Evolutionary conservation across 2,888 invertebrate species (phyloP).

Genomic region (Lobophora halterata): DNA sequence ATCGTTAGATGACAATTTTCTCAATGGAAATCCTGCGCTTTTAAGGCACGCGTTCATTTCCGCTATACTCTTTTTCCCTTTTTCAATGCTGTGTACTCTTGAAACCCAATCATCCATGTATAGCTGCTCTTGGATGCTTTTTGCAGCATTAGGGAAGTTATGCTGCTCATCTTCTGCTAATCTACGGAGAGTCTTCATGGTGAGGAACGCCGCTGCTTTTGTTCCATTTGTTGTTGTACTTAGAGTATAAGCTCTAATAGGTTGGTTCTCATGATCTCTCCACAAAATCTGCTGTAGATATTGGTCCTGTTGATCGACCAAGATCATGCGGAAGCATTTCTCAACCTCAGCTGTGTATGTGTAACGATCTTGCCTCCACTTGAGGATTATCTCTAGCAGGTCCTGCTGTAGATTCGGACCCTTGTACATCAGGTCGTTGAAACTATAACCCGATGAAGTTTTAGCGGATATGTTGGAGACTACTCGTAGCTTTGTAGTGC

Average conservation of each 20-base stretch:
- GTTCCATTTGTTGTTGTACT: neutral
- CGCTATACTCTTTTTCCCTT: conserved; percentile 7
- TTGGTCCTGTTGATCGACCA: conserved; percentile 19
- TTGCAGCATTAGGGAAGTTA: conserved; percentile 7
- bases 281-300: conserved; percentile 29
- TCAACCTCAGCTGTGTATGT: conserved; percentile 30
- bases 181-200: conserved; percentile 29
- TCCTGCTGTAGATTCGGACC: conserved; percentile 29
- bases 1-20: conserved; percentile 22
- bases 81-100: conserved; percentile 8
- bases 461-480: conserved; percentile 30
- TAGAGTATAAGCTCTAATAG: neutral
- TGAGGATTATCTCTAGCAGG: conserved; percentile 12
- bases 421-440: conserved; percentile 31
- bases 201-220: conserved; percentile 6
- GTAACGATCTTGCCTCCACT: conserved; percentile 28
- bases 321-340: conserved; percentile 29
- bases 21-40: conserved; percentile 22
- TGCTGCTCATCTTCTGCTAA: conserved; percentile 17
- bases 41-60: conserved; percentile 17
- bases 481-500: conserved; percentile 25
- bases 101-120: conserved; percentile 18
- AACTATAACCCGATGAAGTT: conserved; percentile 18
- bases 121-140: no score
- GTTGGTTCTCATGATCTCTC: conserved; percentile 10